Conservation (phyloP, 2,113 vertebrate genomes). For the Upupa epops region DNA sequence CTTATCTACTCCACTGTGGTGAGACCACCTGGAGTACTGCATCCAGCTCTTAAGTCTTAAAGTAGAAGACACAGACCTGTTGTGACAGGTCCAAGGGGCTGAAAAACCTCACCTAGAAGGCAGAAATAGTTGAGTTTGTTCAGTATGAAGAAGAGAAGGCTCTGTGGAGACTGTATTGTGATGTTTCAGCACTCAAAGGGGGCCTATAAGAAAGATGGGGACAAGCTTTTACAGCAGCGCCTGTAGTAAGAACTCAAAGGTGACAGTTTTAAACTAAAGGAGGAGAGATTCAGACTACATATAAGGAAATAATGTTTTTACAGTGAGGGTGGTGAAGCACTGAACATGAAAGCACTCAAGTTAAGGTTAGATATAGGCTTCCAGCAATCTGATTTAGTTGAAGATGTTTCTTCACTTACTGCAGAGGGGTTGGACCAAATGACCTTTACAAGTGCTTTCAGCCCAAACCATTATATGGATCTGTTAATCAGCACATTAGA, state of each 20-base stretch:
- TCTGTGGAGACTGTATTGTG: accelerated
- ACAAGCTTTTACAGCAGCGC: background rate
- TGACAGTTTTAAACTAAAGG: too few relatives aligned
- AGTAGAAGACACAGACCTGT: accelerated
- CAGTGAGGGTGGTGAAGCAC: background rate
- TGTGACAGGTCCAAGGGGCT: background rate
- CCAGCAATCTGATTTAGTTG: background rate
- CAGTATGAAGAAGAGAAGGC: background rate
- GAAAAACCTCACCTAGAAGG: background rate
- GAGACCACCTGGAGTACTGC: background rate
- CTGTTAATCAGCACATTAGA: background rate
- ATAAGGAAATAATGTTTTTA: background rate
- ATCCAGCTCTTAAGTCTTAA: background rate
- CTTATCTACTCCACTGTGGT: background rate
- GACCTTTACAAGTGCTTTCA: background rate
- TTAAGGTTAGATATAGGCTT: background rate
- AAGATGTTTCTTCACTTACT: background rate
- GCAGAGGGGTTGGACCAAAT: background rate
- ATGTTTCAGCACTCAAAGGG: background rate
- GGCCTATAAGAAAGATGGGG: background rate
- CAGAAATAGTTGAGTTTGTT: accelerated
- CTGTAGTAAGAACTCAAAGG: background rate
- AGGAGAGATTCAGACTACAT: background rate
- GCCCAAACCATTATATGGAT: background rate
- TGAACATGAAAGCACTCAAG: background rate